Conservation (phyloP, 1,140 invertebrate genomes). For the Lepidurus couesii region DNA sequence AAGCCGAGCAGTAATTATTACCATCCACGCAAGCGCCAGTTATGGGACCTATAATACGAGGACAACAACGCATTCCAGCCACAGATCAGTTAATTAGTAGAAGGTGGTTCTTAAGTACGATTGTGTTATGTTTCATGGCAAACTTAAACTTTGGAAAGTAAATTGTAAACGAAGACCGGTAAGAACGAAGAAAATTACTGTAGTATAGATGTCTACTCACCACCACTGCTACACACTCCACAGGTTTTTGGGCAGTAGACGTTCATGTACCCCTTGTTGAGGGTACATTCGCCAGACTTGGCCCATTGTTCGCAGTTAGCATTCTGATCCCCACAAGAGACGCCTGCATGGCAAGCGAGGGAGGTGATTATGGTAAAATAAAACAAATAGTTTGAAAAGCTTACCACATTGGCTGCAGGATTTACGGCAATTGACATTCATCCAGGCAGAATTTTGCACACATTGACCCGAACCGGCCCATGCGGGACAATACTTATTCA, state of each 20-base stretch:
- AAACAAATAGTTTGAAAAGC: conserved; percentile 1
- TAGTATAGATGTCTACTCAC: neutral
- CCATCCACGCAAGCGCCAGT: conserved; percentile 39
- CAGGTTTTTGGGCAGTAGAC: conserved; percentile 44
- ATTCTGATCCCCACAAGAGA: conserved; percentile 27
- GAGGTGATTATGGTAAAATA: neutral
- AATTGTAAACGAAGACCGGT: neutral
- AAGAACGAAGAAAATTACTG: neutral
- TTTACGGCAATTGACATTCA: conserved; percentile 42
- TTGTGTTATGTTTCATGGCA: neutral
- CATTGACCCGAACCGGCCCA: conserved; percentile 38
- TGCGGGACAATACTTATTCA: conserved; percentile 38
- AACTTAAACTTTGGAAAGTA: neutral
- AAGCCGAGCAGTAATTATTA: conserved; percentile 41
- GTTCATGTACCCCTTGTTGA: conserved; percentile 43
- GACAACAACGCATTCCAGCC: neutral
- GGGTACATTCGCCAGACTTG: conserved; percentile 40
- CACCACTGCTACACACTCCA: conserved; percentile 41
- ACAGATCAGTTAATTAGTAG: neutral
- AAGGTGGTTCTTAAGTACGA: neutral
- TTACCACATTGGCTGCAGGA: conserved; percentile 46
- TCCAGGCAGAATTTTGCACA: conserved; percentile 40
- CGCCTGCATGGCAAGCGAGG: neutral
- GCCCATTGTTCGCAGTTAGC: conserved; percentile 30
- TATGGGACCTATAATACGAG: neutral